These are phyloP conservation scores for Propsilocerus akamusi DNA, from an alignment of 1,140 invertebrate species.

Conservation along the genomic window DNA sequence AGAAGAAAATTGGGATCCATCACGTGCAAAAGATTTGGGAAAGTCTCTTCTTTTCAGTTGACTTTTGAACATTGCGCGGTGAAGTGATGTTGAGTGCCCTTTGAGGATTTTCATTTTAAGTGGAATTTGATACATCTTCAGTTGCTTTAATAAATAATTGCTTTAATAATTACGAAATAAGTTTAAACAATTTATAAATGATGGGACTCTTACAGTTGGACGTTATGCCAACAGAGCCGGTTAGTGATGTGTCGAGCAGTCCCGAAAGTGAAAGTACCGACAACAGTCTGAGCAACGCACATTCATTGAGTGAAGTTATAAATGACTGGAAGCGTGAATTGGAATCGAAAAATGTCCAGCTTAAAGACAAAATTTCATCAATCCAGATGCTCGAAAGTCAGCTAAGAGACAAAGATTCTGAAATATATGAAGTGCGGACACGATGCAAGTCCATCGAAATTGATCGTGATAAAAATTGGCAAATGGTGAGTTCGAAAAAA, in stretches of 20 bases:
- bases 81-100: too few species aligned
- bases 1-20: too few species aligned
- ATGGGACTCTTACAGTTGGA: not conserved
- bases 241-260: not conserved
- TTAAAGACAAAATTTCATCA: not conserved
- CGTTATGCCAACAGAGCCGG: not conserved
- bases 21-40: too few species aligned
- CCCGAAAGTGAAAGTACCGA: not conserved
- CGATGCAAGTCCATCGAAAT: not conserved
- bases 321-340: not conserved
- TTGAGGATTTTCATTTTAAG: too few species aligned
- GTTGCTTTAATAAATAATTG: too few species aligned
- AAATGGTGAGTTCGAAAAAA: conserved; percentile 4
- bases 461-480: not conserved
- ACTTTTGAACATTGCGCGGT: too few species aligned
- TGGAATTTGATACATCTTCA: too few species aligned
- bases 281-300: not conserved
- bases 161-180: too few species aligned
- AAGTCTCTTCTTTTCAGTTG: too few species aligned
- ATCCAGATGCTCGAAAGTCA: not conserved
- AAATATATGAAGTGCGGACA: not conserved
- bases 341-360: not conserved
- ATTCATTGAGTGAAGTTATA: conserved; percentile 1
- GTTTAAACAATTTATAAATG: not conserved
- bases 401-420: not conserved